These are phyloP conservation scores for Megalops atlanticus DNA, from an alignment of 2,113 vertebrate species.

Conservation along the genomic window DNA sequence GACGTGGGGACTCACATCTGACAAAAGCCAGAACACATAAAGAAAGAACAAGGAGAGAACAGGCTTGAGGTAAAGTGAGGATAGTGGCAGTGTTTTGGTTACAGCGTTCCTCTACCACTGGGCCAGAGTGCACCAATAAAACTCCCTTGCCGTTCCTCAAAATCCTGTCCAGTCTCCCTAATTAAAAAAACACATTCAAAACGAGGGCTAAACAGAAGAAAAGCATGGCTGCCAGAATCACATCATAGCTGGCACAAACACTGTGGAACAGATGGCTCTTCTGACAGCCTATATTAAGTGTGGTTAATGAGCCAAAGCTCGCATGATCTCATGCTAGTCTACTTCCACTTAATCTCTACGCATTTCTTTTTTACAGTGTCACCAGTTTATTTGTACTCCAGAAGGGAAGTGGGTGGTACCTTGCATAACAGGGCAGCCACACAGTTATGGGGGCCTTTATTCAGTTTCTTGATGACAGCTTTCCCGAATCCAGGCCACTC, in stretches of 20 bases:
- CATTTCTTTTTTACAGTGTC: conserved; percentile 39
- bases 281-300: conserved; percentile 65
- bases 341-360: conserved; percentile 62
- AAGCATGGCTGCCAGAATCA: conserved; percentile 53
- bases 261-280: conserved; percentile 64
- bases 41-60: background rate
- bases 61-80: background rate
- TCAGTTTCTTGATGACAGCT: background rate
- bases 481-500: background rate
- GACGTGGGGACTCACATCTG: background rate
- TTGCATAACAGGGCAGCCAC: background rate
- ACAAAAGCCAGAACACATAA: background rate
- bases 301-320: conserved; percentile 63
- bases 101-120: background rate
- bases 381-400: conserved; percentile 26
- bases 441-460: background rate
- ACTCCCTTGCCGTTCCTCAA: conserved; percentile 12
- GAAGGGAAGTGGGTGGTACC: conserved; percentile 25
- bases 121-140: background rate
- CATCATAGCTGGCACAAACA: conserved; percentile 61
- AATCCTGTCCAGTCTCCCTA: conserved; percentile 23
- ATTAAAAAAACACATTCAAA: conserved; percentile 35
- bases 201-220: conserved; percentile 49
- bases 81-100: conserved; percentile 1
- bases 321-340: conserved; percentile 65